Evolutionary conservation across 1,140 invertebrate species (phyloP).

Genomic region (Acromyrmex heyeri): DNA sequence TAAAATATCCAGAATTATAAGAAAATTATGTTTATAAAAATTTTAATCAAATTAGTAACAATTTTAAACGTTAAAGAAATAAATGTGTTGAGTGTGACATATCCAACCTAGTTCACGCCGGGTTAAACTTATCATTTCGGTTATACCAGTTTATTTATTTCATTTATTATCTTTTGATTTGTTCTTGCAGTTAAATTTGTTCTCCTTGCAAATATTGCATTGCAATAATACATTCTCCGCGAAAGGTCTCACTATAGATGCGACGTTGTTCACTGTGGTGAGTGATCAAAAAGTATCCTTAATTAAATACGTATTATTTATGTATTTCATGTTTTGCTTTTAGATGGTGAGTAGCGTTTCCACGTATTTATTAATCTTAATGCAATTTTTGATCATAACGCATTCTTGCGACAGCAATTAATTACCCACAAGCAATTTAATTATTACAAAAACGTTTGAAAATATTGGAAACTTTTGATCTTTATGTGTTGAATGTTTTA

Average conservation of each 20-base stretch:
- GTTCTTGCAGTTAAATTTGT: neutral
- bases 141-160: no score
- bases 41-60: no score
- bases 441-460: no score
- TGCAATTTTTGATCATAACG: neutral
- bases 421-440: neutral
- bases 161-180: neutral
- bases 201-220: neutral
- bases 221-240: neutral
- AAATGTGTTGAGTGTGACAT: no score
- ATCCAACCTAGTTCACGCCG: no score
- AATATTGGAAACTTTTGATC: neutral
- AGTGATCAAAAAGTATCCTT: neutral
- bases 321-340: neutral
- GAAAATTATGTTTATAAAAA: no score
- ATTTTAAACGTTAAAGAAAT: no score
- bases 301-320: neutral
- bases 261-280: neutral
- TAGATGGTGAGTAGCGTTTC: neutral
- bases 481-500: no score
- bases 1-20: no score
- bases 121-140: neutral
- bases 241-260: neutral
- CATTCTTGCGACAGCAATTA: neutral
- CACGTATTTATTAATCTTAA: neutral